These are phyloP conservation scores for Cynocephalus volans DNA, from an alignment of 2,113 vertebrate genomes.

Conservation along the genomic window DNA sequence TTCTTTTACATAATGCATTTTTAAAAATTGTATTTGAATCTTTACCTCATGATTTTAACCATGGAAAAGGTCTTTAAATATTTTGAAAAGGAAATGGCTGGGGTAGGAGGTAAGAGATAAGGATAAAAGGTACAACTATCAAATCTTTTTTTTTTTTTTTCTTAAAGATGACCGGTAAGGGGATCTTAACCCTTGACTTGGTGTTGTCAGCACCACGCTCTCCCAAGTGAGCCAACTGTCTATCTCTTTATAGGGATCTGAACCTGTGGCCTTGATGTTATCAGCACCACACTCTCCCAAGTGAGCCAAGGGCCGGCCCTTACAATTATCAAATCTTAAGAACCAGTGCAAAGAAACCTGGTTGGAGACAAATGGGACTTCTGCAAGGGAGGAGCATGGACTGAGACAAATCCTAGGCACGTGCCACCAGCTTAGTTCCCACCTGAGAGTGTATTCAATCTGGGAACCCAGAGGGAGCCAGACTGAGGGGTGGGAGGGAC, in stretches of 20 bases:
- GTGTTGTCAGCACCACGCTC: too few relatives aligned
- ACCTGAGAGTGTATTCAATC: neutral
- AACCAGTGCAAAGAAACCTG: neutral
- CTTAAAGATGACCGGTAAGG: too few relatives aligned
- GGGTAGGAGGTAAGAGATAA: neutral
- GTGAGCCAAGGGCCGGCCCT: too few relatives aligned
- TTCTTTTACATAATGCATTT: neutral
- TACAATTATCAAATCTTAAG: neutral
- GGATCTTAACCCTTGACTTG: too few relatives aligned
- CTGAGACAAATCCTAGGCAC: neutral
- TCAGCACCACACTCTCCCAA: too few relatives aligned
- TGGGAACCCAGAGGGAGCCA: neutral
- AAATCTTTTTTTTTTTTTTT: neutral
- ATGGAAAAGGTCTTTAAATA: conserved; percentile 5
- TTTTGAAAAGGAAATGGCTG: conserved; percentile 3
- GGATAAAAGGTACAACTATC: neutral
- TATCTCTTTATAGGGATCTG: too few relatives aligned
- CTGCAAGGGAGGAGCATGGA: neutral
- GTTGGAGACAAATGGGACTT: neutral
- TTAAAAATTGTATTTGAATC: neutral
- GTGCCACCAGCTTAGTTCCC: neutral
- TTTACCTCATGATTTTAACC: conserved; percentile 35
- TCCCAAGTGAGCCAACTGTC: too few relatives aligned
- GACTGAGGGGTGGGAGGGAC: too few relatives aligned
- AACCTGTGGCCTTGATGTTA: too few relatives aligned